Evolutionary conservation across 1,140 invertebrate species (phyloP), one percentile per base, ranked within the genome.

Genomic region (Drosophila orosa): DNA sequence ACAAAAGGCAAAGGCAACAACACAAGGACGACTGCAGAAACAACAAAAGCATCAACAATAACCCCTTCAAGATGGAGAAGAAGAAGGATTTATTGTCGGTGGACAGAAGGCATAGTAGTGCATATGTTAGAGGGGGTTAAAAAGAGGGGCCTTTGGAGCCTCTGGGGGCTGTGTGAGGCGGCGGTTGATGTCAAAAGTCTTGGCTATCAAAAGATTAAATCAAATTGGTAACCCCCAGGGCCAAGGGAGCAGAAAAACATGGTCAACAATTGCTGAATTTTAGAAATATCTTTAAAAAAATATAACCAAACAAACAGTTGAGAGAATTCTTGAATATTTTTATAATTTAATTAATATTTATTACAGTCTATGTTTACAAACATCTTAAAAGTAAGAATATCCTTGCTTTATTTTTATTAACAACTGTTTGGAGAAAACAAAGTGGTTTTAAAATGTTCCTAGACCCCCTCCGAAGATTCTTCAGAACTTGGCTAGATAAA

Each of bases 191-290:
- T 48, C 44, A 39, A n/a, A 68, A 31, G 65, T 71, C 65, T 58
- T 48, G 40, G 52, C 52, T 58, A 71, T 71, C 65, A 71, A 71
- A 71, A 71, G 52, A 71, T 58, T 71, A 58, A 48, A 52, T 67
- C 31, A 68, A 69, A 71, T 58, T 45, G 63, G 9, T n/a, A 27
- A 13, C 13, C 50, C 27, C 63, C 7, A 47, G n/a, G 45, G 45
- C 22, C 6, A 37, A 12, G 27, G 9, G n/a, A 22, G 35, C 63
- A 52, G 4, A 10, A 56, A 69, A 31, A 31, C 19, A 45, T 66
- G 9, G 27, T 33, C 35, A 19, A 42, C n/a, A 39, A 17, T 39
- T 0, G 17, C 0, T 17, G 0, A 12, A 22, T 19, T 8, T 25
- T 19, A 15, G 10, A 1, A 3, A 10, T 12, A 12, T 22, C n/a